phyloP scores from a whole-genome alignment of 2,888 invertebrate species.

The Agrotis ipsilon region DNA sequence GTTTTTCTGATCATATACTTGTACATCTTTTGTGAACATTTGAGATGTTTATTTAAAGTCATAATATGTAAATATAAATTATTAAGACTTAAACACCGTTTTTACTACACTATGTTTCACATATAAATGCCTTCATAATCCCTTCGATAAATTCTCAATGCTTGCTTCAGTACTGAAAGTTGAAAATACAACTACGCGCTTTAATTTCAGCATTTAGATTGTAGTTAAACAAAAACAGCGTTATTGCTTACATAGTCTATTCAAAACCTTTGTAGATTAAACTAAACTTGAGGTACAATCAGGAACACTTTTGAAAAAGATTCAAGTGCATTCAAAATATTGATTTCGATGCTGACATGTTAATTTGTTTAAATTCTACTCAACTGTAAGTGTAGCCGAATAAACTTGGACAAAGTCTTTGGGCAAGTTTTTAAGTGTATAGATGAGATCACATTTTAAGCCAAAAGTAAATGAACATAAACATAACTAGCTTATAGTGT shows the following conservation, averaged over 20 bases:
- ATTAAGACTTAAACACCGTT: not conserved
- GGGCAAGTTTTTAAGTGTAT: not conserved
- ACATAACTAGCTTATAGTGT: too few species aligned
- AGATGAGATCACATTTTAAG: not conserved
- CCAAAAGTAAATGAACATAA: not conserved
- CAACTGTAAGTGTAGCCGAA: not conserved
- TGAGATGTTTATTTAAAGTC: not conserved
- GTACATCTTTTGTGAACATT: too few species aligned
- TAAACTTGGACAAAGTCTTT: not conserved
- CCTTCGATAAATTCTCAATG: not conserved
- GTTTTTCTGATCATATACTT: not conserved
- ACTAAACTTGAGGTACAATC: not conserved
- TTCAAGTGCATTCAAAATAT: slow-evolving; percentile 30
- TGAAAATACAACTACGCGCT: not conserved
- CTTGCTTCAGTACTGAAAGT: not conserved
- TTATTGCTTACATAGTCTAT: not conserved
- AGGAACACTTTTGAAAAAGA: not conserved
- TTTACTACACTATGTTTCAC: not conserved
- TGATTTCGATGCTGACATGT: not conserved
- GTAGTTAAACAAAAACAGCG: not conserved
- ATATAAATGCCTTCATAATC: not conserved
- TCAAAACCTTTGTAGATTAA: not conserved
- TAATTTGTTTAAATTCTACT: slow-evolving; percentile 2
- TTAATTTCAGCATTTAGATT: not conserved
- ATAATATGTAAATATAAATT: not conserved